Conservation (phyloP, 1,140 invertebrate species). For the Microplitis mediator region DNA sequence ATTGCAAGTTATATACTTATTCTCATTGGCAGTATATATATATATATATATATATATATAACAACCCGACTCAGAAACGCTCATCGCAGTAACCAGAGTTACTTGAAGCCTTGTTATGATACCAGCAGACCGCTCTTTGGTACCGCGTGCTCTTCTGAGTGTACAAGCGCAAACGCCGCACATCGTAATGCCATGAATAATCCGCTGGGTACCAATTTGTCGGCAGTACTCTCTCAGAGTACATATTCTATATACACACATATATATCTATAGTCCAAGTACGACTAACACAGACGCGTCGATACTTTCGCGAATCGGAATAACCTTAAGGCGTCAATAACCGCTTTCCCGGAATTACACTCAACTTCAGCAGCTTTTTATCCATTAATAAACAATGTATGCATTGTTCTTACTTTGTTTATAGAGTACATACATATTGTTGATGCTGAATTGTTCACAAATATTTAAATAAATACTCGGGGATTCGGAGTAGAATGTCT, state of each 20-base stretch:
- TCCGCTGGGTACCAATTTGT: constrained; percentile 33
- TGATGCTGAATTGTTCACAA: too few species aligned
- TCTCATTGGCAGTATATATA: not conserved
- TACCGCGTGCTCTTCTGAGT: not conserved
- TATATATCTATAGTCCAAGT: constrained; percentile 7
- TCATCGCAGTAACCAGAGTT: constrained; percentile 18
- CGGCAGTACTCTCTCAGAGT: not conserved
- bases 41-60: not conserved
- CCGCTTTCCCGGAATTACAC: not conserved
- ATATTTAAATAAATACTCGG: too few species aligned
- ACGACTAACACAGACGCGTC: constrained; percentile 16
- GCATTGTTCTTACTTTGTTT: not conserved
- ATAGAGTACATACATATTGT: not conserved
- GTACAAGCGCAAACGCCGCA: constrained; percentile 28
- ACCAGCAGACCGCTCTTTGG: constrained; percentile 5
- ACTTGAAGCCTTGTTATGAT: constrained; percentile 34
- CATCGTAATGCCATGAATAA: constrained; percentile 35
- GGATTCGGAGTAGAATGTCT: too few species aligned
- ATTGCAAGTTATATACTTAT: not conserved
- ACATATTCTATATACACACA: constrained; percentile 9
- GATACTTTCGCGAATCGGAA: constrained; percentile 16
- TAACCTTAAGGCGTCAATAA: constrained; percentile 11
- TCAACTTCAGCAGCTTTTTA: not conserved
- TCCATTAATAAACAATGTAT: constrained; percentile 7
- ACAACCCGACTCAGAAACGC: not conserved